Base-by-base conservation (phyloP, 2,888 invertebrate species). In the Galerucella nymphaeae region DNA sequence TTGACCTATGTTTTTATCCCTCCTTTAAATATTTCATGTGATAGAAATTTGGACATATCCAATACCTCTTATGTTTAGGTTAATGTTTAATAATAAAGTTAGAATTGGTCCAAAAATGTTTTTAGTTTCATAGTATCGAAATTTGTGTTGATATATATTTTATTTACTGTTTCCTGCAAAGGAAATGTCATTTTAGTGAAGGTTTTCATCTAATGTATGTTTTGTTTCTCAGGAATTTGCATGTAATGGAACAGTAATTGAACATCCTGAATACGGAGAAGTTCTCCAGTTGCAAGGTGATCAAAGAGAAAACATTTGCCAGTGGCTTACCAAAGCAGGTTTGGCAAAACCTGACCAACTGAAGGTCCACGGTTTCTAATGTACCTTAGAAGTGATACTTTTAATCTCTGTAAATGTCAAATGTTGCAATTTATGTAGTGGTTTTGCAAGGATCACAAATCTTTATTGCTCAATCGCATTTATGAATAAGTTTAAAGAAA, bases 211-310 rank as follows among this genome's bases (percentile, higher is more conserved):
- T 53, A 53, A 18, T 55, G 38, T 71, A 70, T 38, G 78, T 57
- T 66, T 66, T 45, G 55, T 66, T 64, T 64, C 30, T 38, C 81
- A 96, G 98, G 98, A 99, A 91, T 99, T 99, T 90, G 98, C 98
- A 87, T 99, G 99, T 92, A 99, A 99, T 94, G 99, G 99, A 88
- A 99, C 99, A 87, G 98, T 99, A 88, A 98, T 99, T 85, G 98
- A 99, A 89, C 99, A 99, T 89, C 97, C 98, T 81, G 99, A 99
- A 90, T 99, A 99, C 94, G 99, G 99, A 87, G 99, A 99, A 91
- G 99, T 99, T 86, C 93, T 99, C 84, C 99, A 99, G 89, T 92
- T 99, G 85, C 99, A 99, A 89, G 99, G 99, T 85, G 99, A 99
- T 89, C 99, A 99, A 90, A 94, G 99, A 86, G 97, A 98, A 88